Evolutionary conservation across 2,888 invertebrate genomes (phyloP).

Genomic region (Dolichopus griseipennis): DNA sequence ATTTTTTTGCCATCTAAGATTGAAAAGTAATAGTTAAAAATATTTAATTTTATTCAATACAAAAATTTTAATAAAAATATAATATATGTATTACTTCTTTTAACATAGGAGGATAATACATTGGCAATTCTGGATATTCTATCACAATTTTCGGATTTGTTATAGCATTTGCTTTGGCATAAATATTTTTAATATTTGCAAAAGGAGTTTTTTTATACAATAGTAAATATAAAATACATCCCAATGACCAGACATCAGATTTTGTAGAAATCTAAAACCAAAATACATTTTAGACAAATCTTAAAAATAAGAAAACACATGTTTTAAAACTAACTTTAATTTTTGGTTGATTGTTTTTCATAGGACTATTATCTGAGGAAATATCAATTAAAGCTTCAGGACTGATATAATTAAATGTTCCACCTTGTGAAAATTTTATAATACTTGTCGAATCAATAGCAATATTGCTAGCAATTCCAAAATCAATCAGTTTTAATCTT

Average conservation of each 20-base stretch:
- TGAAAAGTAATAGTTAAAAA: conserved; percentile 11
- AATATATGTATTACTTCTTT: conserved; percentile 30
- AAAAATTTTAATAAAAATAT: background rate
- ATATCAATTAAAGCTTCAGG: conserved; percentile 79
- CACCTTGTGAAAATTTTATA: conserved; percentile 69
- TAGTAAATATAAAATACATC: conserved; percentile 90
- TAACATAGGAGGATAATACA: conserved; percentile 45
- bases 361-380: conserved; percentile 42
- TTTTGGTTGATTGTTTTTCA: conserved; percentile 44
- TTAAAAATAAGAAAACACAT: no score
- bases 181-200: conserved; percentile 63
- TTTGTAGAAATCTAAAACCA: conserved; percentile 68
- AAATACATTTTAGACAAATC: no score
- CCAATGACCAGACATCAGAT: conserved; percentile 96
- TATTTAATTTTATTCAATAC: conserved; percentile 1
- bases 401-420: conserved; percentile 92
- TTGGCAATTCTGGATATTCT: conserved; percentile 56
- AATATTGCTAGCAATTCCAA: conserved; percentile 87
- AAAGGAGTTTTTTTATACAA: conserved; percentile 88
- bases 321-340: conserved; percentile 39
- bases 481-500: conserved; percentile 89
- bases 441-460: conserved; percentile 84
- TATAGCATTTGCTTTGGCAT: conserved; percentile 70
- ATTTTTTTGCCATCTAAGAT: conserved; percentile 38
- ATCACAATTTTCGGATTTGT: conserved; percentile 64